Evolutionary conservation across 1,140 invertebrate species (phyloP).

Genomic region (Trichoplusia ni): DNA sequence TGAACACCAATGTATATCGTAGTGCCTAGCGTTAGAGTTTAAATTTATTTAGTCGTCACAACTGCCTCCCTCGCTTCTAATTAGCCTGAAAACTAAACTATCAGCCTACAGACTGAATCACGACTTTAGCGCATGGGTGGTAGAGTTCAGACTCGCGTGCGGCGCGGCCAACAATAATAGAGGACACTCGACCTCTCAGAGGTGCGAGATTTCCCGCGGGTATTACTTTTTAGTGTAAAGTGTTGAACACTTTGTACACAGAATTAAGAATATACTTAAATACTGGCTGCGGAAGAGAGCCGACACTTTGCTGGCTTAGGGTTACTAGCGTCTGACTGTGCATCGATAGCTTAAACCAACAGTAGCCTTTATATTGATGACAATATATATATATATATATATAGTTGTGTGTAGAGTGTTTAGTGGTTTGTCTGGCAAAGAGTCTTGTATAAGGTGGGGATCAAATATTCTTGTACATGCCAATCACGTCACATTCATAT

Average conservation of each 20-base stretch:
- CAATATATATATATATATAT: too few relatives aligned
- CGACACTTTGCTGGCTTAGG: background rate
- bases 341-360: too few relatives aligned
- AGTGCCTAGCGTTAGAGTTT: conserved; percentile 38
- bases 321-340: too few relatives aligned
- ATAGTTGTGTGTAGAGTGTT: too few relatives aligned
- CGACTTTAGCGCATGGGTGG: conserved; percentile 41
- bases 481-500: too few relatives aligned
- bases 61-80: conserved; percentile 62
- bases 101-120: conserved; percentile 37
- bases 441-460: too few relatives aligned
- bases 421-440: too few relatives aligned
- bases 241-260: conserved; percentile 35
- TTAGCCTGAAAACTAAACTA: conserved; percentile 78
- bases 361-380: too few relatives aligned
- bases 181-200: conserved; percentile 69
- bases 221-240: conserved; percentile 52
- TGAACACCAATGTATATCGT: conserved; percentile 31
- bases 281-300: background rate
- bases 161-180: conserved; percentile 59
- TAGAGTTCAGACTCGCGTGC: conserved; percentile 44
- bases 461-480: too few relatives aligned
- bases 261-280: conserved; percentile 32
- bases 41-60: conserved; percentile 43
- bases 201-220: conserved; percentile 62